Conservation (phyloP, 2,888 invertebrate species). For the Pimpla rufipes region DNA sequence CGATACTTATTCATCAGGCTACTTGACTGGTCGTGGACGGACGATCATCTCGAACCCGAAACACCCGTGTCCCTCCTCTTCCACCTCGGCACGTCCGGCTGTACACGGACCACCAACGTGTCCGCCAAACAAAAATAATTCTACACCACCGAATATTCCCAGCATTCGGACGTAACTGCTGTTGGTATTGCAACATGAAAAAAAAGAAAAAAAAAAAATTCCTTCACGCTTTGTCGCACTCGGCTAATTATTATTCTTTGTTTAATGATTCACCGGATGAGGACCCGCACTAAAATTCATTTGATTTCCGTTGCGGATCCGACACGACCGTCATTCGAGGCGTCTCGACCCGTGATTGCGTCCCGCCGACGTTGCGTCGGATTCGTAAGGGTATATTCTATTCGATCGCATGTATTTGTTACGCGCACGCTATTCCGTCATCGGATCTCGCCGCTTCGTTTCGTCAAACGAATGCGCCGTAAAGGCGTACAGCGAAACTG, state of each 20-base stretch:
- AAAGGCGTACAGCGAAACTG: slow-evolving; percentile 34
- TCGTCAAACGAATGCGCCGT: slow-evolving; percentile 39
- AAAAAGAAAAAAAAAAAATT: slow-evolving; percentile 9
- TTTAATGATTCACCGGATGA: slow-evolving; percentile 21
- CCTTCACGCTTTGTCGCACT: slow-evolving; percentile 29
- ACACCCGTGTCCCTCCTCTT: slow-evolving; percentile 17
- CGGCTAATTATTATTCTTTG: slow-evolving; percentile 30
- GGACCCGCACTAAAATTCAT: not conserved
- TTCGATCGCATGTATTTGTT: slow-evolving; percentile 37
- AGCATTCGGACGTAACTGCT: slow-evolving; percentile 35
- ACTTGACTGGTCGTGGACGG: slow-evolving; percentile 59
- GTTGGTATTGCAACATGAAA: slow-evolving; percentile 35
- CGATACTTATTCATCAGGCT: slow-evolving; percentile 53
- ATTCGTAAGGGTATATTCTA: too few species aligned
- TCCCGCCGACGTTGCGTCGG: too few species aligned
- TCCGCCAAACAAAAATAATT: slow-evolving; percentile 27
- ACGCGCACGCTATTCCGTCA: slow-evolving; percentile 57
- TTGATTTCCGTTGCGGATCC: too few species aligned
- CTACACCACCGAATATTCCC: slow-evolving; percentile 38
- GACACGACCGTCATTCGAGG: too few species aligned
- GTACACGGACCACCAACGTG: slow-evolving; percentile 25
- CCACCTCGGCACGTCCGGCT: slow-evolving; percentile 28
- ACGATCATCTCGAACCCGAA: slow-evolving; percentile 40
- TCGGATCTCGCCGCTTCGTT: slow-evolving; percentile 47
- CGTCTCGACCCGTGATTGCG: too few species aligned